Conservation (phyloP, 2,113 vertebrate species). For the Spheniscus mendiculus region DNA sequence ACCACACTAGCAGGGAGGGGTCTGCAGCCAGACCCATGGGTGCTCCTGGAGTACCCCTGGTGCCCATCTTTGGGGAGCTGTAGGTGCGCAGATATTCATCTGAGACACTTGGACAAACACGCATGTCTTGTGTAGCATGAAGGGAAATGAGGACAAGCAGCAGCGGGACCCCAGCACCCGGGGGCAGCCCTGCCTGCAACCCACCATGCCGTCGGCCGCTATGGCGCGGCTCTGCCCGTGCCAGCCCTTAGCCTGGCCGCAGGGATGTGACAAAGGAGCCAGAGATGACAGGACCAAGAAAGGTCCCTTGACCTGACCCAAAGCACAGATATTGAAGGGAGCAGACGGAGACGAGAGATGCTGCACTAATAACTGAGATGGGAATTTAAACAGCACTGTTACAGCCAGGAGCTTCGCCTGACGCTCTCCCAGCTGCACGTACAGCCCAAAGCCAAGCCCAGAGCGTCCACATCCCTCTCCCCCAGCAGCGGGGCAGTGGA, state of each 20-base stretch:
- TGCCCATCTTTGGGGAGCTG: neutral
- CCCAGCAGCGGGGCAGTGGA: no score
- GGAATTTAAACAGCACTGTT: neutral
- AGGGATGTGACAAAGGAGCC: neutral
- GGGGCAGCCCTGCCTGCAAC: accelerated
- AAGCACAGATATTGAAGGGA: neutral
- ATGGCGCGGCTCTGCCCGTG: accelerated
- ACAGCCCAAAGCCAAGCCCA: neutral
- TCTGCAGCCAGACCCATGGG: neutral
- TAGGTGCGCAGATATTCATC: neutral
- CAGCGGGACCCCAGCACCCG: neutral
- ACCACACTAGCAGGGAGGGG: neutral
- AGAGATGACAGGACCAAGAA: accelerated
- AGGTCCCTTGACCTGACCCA: accelerated
- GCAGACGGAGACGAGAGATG: neutral
- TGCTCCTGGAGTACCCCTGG: neutral
- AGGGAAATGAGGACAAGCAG: slow-evolving; percentile 25
- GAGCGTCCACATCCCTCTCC: neutral
- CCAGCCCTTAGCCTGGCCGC: neutral
- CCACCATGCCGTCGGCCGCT: neutral
- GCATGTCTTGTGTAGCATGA: slow-evolving; percentile 64
- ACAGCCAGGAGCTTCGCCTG: neutral
- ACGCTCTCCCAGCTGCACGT: accelerated
- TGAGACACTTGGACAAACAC: slow-evolving; percentile 60
- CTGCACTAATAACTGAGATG: neutral